Conservation (phyloP, 2,888 invertebrate species). For the Nysson spinosus region DNA sequence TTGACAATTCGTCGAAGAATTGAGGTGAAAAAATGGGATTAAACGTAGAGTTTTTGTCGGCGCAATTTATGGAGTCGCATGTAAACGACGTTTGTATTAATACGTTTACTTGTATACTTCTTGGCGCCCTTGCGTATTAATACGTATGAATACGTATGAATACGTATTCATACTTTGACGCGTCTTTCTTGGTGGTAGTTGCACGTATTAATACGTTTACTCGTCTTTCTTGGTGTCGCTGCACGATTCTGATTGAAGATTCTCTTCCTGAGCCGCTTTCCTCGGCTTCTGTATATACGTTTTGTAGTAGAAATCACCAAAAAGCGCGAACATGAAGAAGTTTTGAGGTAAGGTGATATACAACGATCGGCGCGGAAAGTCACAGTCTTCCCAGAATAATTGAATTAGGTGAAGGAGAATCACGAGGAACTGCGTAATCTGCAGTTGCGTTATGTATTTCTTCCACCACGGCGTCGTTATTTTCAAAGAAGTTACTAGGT, state of each 20-base stretch:
- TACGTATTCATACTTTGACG: too few species aligned
- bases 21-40: too few species aligned
- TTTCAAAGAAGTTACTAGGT: constrained; percentile 83
- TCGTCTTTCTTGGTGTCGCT: constrained; percentile 60
- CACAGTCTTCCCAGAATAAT: constrained; percentile 80
- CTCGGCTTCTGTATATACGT: constrained; percentile 78
- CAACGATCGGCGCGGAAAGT: constrained; percentile 80
- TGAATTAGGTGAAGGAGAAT: constrained; percentile 80
- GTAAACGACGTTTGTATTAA: too few species aligned
- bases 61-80: too few species aligned
- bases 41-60: too few species aligned
- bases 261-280: too few species aligned
- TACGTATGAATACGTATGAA: too few species aligned
- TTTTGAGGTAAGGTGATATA: constrained; percentile 83
- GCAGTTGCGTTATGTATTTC: constrained; percentile 89
- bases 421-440: constrained; percentile 85
- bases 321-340: constrained; percentile 82
- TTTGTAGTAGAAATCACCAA: constrained; percentile 84
- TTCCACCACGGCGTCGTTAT: constrained; percentile 87
- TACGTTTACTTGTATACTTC: too few species aligned
- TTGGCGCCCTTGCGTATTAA: too few species aligned
- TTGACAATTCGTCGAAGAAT: too few species aligned
- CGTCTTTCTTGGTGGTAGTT: too few species aligned
- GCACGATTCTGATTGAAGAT: constrained; percentile 34
- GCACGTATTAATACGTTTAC: too few species aligned